Base-by-base conservation (phyloP, 1,140 invertebrate species). In the Meteorus sp. region DNA sequence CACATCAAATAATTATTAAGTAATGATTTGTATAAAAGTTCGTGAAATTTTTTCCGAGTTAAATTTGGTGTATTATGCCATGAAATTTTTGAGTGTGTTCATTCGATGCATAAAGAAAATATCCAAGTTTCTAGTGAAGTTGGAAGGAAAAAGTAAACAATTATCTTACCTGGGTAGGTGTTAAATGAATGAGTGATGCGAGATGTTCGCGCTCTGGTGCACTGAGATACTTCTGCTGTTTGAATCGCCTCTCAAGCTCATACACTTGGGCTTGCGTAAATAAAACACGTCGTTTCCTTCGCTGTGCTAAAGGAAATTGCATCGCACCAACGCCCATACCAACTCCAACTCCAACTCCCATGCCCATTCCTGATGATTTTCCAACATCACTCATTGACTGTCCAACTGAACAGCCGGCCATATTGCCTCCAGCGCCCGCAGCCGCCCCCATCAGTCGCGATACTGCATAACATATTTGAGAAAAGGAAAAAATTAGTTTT, bases 221-320 rank as follows among this genome's bases (percentile, higher is more conserved):
- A 43, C 93, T 98, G 57, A 98, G 86, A 81, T 98, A 99, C 88
- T 96, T 90, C 78, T 91, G 89, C 79, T 92, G 89, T 74, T 98
- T 97, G 82, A 99, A 99, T 71, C 95, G 84, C 75, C 95, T 87
- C 81, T 99, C 97, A 72, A 99, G 81, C 82, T 99, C 96, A 83
- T 96, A 97, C 31, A 98, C 95, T 85, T 99, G 97, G 50, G 94
- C 91, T 81, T 99, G 97, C 27, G 95, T 98, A 81, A 99, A 99
- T 37, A 99, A 87, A 56, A 99, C 95, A 67, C 97, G 85, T 65
- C 97, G 85, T 81, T 99, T 99, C 67, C 97, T 83, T 64, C 93
- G 82, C 79, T 94, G 92, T 9, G 92, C 88, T 61, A 95, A 84
- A 22, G 93, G 93, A 79, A 95, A 95, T 79, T 95, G 93, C 86